Conservation (phyloP, 2,888 invertebrate genomes). For the Tolmerus cingulatus region DNA sequence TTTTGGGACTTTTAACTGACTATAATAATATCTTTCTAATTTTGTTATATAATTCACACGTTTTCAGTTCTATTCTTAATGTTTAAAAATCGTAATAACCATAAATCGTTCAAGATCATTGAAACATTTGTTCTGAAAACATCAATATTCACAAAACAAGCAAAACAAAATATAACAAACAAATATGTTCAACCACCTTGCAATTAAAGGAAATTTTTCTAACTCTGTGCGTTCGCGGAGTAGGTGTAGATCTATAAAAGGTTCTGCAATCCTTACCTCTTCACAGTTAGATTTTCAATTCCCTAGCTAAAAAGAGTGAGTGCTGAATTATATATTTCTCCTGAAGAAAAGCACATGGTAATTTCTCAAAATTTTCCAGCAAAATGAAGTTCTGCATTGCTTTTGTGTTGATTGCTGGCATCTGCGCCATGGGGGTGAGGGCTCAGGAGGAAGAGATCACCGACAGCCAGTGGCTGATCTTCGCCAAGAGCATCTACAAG, state of each 20-base stretch:
- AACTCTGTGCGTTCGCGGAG: neutral
- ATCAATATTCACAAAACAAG: neutral
- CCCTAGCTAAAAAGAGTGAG: neutral
- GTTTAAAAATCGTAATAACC: neutral
- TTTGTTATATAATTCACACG: neutral
- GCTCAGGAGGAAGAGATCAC: neutral
- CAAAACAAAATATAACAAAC: neutral
- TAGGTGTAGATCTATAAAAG: neutral
- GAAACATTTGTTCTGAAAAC: neutral
- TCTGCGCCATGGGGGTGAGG: neutral
- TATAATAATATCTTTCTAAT: neutral
- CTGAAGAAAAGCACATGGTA: neutral
- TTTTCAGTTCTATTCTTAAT: neutral
- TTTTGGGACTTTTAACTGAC: too few relatives aligned
- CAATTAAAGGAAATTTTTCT: neutral
- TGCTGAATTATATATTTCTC: neutral
- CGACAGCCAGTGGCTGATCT: neutral
- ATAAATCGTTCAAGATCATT: neutral
- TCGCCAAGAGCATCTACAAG: neutral
- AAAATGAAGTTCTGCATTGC: slow-evolving; percentile 6
- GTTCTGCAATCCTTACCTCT: neutral
- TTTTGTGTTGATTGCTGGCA: neutral
- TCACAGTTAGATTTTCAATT: neutral
- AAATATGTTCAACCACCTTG: neutral
- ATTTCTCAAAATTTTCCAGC: neutral